Evolutionary conservation across 2,888 invertebrate species (phyloP), one percentile per base, ranked within the genome.

Genomic region (Luffia ferchaultella): DNA sequence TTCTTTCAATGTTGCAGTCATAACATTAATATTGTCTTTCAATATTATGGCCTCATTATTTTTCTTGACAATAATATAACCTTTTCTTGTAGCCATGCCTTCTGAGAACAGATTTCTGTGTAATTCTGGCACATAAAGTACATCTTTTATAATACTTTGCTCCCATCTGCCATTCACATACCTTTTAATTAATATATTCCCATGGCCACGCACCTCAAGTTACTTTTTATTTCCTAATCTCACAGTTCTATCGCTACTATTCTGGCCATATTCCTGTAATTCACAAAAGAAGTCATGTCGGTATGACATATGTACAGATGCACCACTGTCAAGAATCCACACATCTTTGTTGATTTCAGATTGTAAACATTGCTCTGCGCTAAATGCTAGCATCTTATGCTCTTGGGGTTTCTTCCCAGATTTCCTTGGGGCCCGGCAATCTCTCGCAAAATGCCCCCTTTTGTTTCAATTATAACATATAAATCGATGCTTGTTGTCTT

Each of bases 261-360:
- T 50, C 46, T 43, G 18, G 16, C 3, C 7, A 20, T 2, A 19
- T 18, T 15, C 17, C 16, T 12, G 16, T 20, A 17, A 43, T 42
- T 49, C 49, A 19, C 19, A 18, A 42, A 42, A 18, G 9, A 44
- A 44, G 15, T 20, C 3, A 9, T 49, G 9, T 18, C 20, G 41
- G 18, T 18, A 48, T 17, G 20, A 16, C 42, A 47, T 50, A 43
- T 50, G 46, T 9, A 18, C 47, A 3, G 50, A 50, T 17, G 47
- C 50, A 19, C 50, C 47, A 18, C 50, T 50, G 19, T 47, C 50
- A 15, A 50, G 42, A 16, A 50, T 47, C 43, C 46, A 50, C 2
- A 2, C 18, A 43, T 46, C n/a, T 17, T 47, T 43, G 30, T 46
- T 42, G 16, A 16, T 16, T 42, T 20, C 44, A 47, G n/a, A n/a